Evolutionary conservation across 2,888 invertebrate genomes (phyloP).

Genomic region (Cataglyphis albicans): DNA sequence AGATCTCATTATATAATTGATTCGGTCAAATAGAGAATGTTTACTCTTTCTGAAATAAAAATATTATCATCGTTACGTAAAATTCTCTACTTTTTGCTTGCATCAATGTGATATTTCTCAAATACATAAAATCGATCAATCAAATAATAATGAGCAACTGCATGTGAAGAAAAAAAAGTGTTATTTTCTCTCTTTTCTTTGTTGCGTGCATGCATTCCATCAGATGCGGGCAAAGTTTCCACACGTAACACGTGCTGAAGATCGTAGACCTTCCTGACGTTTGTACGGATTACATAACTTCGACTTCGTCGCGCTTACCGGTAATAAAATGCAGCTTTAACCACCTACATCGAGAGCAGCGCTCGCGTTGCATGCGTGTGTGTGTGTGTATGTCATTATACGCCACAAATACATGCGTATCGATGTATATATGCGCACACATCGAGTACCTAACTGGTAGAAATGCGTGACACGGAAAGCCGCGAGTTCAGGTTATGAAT

Average conservation of each 20-base stretch:
- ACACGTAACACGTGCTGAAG: constrained; percentile 72
- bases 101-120: not conserved
- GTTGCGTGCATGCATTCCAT: not conserved
- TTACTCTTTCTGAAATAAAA: not conserved
- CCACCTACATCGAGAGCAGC: constrained; percentile 37
- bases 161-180: not conserved
- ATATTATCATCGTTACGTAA: constrained; percentile 9
- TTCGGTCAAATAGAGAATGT: not conserved
- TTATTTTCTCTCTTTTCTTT: too few species aligned
- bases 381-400: not conserved
- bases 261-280: constrained; percentile 76
- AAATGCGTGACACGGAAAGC: constrained; percentile 54
- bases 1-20: not conserved
- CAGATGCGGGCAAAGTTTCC: not conserved
- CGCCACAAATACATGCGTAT: not conserved
- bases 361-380: too few species aligned
- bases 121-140: constrained; percentile 14
- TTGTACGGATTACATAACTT: constrained; percentile 68
- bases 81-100: not conserved
- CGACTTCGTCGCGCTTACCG: constrained; percentile 44
- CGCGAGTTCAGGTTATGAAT: constrained; percentile 79
- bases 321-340: constrained; percentile 69
- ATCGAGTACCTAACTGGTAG: constrained; percentile 3
- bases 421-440: not conserved
- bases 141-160: constrained; percentile 14